A percentile compares a stretch with the other conserved stretches of the same genome.
Conservation (phyloP, 2,888 invertebrate species). For the Teinopalpus imperialis region DNA sequence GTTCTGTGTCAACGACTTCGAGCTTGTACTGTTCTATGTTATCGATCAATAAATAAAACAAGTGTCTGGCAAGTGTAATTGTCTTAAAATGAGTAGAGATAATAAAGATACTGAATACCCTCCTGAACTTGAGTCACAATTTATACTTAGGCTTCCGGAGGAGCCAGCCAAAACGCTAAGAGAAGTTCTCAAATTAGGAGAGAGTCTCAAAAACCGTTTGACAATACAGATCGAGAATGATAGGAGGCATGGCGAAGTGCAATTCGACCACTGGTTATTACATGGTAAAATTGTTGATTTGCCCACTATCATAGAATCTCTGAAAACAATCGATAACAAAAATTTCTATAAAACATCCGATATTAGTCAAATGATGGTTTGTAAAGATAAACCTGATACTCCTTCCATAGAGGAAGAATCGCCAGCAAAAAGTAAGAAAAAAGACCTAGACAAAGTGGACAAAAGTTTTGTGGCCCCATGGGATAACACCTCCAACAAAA, state of each 20-base stretch:
- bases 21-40: too few relatives aligned
- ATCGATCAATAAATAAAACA: too few relatives aligned
- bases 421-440: conserved; percentile 87
- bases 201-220: conserved; percentile 89
- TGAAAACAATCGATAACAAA: conserved; percentile 95
- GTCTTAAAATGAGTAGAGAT: conserved; percentile 37
- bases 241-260: conserved; percentile 90
- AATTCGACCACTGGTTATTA: conserved; percentile 91
- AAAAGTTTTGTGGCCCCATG: conserved; percentile 95
- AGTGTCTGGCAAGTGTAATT: too few relatives aligned
- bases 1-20: too few relatives aligned
- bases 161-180: conserved; percentile 86
- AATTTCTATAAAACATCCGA: conserved; percentile 97
- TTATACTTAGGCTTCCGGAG: conserved; percentile 88
- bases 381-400: conserved; percentile 92
- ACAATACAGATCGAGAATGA: conserved; percentile 91
- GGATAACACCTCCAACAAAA: conserved; percentile 95
- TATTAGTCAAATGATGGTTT: conserved; percentile 92
- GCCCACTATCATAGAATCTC: conserved; percentile 92
- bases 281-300: conserved; percentile 92
- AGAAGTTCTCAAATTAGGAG: conserved; percentile 87
- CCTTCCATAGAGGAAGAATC: conserved; percentile 86
- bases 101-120: conserved; percentile 48
- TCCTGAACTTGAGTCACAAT: conserved; percentile 89
- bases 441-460: conserved; percentile 87